Conservation (phyloP, 2,888 invertebrate genomes). For the Drosophila koepferae region DNA sequence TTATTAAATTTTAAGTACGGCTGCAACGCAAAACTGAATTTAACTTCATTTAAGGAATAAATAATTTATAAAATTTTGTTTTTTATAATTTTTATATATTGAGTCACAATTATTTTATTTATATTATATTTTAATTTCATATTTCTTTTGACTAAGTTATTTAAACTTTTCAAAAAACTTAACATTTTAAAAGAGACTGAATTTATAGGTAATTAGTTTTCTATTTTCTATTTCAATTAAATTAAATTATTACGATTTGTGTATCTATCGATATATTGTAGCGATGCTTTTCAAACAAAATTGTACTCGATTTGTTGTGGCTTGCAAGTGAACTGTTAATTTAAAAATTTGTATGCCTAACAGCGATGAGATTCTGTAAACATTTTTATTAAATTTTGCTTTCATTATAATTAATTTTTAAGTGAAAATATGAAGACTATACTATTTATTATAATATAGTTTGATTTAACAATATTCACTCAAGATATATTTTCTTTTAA, state of each 20-base stretch:
- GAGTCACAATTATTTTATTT: too few relatives aligned
- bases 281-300: not conserved
- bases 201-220: not conserved
- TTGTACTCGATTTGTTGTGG: not conserved
- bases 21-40: too few relatives aligned
- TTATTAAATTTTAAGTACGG: too few relatives aligned
- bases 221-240: conserved; percentile 1
- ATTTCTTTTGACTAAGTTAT: too few relatives aligned
- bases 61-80: too few relatives aligned
- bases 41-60: too few relatives aligned
- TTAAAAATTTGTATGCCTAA: not conserved
- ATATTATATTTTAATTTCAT: too few relatives aligned
- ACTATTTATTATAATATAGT: not conserved
- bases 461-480: not conserved
- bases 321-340: not conserved
- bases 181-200: too few relatives aligned
- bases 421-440: not conserved
- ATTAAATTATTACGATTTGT: not conserved
- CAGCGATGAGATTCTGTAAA: not conserved
- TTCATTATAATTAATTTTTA: not conserved
- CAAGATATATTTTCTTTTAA: too few relatives aligned
- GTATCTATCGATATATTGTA: not conserved
- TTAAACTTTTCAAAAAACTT: not conserved
- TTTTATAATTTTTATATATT: too few relatives aligned
- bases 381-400: not conserved